Evolutionary conservation across 1,140 invertebrate genomes (phyloP).

Genomic region (Drosophila willistoni): DNA sequence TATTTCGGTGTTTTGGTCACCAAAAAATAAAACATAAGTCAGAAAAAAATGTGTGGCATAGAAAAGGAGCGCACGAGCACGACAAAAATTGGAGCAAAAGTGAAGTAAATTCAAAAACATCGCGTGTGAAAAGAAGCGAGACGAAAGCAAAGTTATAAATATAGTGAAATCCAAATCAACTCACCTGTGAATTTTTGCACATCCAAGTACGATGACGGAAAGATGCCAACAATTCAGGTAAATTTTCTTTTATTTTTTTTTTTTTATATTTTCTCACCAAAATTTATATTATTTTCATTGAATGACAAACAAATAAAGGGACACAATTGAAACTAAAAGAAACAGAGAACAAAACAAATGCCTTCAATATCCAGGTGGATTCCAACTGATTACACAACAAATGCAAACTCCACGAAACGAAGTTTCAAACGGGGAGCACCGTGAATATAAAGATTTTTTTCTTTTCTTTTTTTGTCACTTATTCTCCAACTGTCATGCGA

Average conservation of each 20-base stretch:
- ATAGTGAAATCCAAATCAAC: slow-evolving; percentile 14
- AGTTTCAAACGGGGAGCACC: background rate
- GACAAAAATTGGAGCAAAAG: slow-evolving; percentile 43
- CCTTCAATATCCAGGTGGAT: slow-evolving; percentile 1
- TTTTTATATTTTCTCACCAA: background rate
- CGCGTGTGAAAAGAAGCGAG: slow-evolving; percentile 24
- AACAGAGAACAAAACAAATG: slow-evolving; percentile 13
- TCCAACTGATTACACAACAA: slow-evolving; percentile 18
- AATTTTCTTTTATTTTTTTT: background rate
- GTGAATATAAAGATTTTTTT: background rate
- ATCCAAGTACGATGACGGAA: background rate
- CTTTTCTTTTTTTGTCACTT: background rate
- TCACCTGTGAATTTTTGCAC: slow-evolving; percentile 16
- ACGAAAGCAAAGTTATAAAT: slow-evolving; percentile 12
- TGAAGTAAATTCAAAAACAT: slow-evolving; percentile 17
- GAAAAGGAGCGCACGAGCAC: slow-evolving; percentile 31
- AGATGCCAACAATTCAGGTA: slow-evolving; percentile 4
- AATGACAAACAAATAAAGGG: background rate
- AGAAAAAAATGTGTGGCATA: slow-evolving; percentile 53
- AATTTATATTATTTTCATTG: background rate
- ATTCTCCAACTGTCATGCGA: background rate
- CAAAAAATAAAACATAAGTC: slow-evolving; percentile 36
- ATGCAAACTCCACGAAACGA: slow-evolving; percentile 12
- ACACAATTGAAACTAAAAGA: background rate
- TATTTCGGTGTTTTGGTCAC: slow-evolving; percentile 62